Base-by-base conservation (phyloP, 2,113 vertebrate species). In the Numida meleagris region DNA sequence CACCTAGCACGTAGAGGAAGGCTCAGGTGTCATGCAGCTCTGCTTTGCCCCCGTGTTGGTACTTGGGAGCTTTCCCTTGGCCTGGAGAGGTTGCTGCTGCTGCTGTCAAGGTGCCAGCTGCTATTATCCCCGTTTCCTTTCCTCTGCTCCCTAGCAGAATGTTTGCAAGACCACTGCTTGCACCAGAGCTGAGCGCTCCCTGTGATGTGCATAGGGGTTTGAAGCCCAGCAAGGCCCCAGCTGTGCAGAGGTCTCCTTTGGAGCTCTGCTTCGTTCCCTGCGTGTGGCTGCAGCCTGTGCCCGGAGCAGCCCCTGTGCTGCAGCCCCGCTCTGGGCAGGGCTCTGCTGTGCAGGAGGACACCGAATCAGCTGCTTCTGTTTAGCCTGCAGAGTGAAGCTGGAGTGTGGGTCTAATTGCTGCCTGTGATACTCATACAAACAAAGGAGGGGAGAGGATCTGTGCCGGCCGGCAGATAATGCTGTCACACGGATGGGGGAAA, bases 141-240 rank as follows among this genome's bases (percentile, higher is more conserved):
- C 42, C 51, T 36, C 0, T 17, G 75, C 50, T 75, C 63, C 57
- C 34, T 3, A 23, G 43, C 57, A 43, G 57, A 8, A 38, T 53
- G 33, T 51, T 46, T 15, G 45, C 11, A 14, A 68, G 65, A 4
- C 73, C 18, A 50, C 20, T 46, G 48, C 86, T 73, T 31, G 38
- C 66, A 25, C 0, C 3, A 19, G 66, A 86, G 46, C 72, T 2
- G 43, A 36, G n/a, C 14, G 8, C 38, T 53, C 20, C 21, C 31
- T 19, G 72, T 1, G 1, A 5, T 12, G n/a, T 1, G 1, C 1
- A 0, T 23, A 31, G 27, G 57, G 14, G 31, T 45, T 24, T 23
- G 33, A 11, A 70, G 55, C 62, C 45, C 19, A 46, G 68, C 14
- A 20, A 38, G 68, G 36, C 72, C 21, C 0, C 5, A 73, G 59